Conservation (phyloP, 1,140 invertebrate genomes). For the Polyergus mexicanus region DNA sequence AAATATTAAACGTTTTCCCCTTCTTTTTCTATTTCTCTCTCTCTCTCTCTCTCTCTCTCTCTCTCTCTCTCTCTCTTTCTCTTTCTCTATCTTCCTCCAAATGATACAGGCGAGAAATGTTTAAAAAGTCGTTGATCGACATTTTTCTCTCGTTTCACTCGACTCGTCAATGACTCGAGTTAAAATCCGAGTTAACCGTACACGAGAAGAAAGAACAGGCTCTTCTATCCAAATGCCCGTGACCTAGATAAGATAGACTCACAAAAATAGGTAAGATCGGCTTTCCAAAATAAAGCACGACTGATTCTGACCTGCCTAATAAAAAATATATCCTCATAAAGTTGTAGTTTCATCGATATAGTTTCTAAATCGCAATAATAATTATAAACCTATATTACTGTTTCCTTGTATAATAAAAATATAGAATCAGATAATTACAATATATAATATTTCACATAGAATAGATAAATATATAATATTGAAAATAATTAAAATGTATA, state of each 20-base stretch:
- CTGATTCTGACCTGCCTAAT: constrained; percentile 64
- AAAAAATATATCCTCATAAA: neutral
- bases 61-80: neutral
- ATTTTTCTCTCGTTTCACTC: neutral
- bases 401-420: neutral
- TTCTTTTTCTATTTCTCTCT: neutral
- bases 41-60: neutral
- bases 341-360: neutral
- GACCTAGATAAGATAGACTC: constrained; percentile 55
- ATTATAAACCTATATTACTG: neutral
- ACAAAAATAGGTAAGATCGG: constrained; percentile 5
- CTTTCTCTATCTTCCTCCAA: neutral
- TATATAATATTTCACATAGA: too few species aligned
- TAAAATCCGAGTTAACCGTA: neutral
- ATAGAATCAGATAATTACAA: too few species aligned
- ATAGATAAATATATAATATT: too few species aligned
- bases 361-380: neutral
- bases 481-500: too few species aligned
- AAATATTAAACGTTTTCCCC: constrained; percentile 30
- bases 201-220: neutral
- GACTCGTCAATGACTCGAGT: neutral
- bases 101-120: neutral
- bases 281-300: constrained; percentile 43
- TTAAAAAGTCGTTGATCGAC: neutral
- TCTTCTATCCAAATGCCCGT: constrained; percentile 44